Base-by-base conservation (phyloP, 2,888 invertebrate species). In the Tryphoninae sp. region DNA sequence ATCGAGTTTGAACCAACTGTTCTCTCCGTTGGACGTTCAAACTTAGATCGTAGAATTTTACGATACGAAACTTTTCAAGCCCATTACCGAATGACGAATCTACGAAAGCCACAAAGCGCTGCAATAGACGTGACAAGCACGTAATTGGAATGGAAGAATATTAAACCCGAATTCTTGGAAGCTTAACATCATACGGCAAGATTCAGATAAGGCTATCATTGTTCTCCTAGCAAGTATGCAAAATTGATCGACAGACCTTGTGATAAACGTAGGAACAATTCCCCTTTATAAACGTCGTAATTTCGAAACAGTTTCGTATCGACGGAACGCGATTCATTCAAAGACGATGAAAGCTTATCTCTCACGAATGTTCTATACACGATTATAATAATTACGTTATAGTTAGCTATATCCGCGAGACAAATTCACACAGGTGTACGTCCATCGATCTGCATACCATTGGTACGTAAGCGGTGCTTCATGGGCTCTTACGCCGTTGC, bases 11-110 rank as follows among this genome's bases (percentile, higher is more conserved):
- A 72, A 68, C 62, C 19, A 78, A 62, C 33, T 13, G 26, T 33
- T 55, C 16, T 58, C 58, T 45, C 79, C 19, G n/a, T 19, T 23
- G 53, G 42, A 19, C 69, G 42, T 67, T 73, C 59, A 55, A 87
- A 88, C 85, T 89, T 87, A 78, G 84, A 84, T 86, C 86, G 86
- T 89, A 88, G 69, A 86, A 88, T 90, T 89, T 89, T 88, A 90
- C 86, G 89, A 87, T 86, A 59, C 9, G 61, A 83, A 89, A 90
- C 87, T 90, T 89, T 87, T 76, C 42, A 84, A 80, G 79, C 73
- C 64, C 80, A 49, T 77, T 58, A 9, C 58, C 59, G 22, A 77
- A 81, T 81, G 69, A 78, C 68, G 58, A 69, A 74, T 68, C 62
- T 74, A 58, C 68, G 2, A 64, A 6, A 58, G 19, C 22, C 22